Evolutionary conservation across 2,797 vertebrate species (phyloP).

Genomic region (Microchirus variegatus): DNA sequence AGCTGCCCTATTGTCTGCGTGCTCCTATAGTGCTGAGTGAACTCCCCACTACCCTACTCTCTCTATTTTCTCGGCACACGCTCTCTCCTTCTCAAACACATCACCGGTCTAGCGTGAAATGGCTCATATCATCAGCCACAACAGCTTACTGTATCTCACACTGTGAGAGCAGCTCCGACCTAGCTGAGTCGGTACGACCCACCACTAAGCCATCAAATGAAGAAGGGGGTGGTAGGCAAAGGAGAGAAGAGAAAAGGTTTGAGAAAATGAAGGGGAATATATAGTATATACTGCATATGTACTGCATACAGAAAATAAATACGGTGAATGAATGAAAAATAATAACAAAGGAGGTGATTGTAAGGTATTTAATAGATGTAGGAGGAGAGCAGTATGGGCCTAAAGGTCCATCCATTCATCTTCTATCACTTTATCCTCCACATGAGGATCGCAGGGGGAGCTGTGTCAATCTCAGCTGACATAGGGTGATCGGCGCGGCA

Average conservation of each 20-base stretch:
- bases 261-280: not conserved
- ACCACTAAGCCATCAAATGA: conserved; percentile 47
- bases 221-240: conserved; percentile 1
- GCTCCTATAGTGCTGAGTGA: conserved; percentile 51
- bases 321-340: not conserved
- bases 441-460: no score
- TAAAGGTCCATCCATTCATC: not conserved
- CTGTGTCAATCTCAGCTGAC: no score
- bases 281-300: not conserved
- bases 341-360: not conserved
- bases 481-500: no score
- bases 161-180: conserved; percentile 47
- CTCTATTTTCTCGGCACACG: conserved; percentile 23
- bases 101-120: conserved; percentile 78
- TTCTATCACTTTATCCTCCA: no score
- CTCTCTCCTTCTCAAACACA: conserved; percentile 48
- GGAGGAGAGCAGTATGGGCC: not conserved
- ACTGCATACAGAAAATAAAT: not conserved
- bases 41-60: conserved; percentile 29
- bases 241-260: not conserved
- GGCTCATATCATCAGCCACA: conserved; percentile 69
- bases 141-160: conserved; percentile 52
- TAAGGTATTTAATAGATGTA: not conserved
- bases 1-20: conserved; percentile 29
- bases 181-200: conserved; percentile 33